Evolutionary conservation across 2,113 vertebrate genomes (phyloP), one percentile per base, ranked within the genome.

Genomic region (Blennius ocellaris): DNA sequence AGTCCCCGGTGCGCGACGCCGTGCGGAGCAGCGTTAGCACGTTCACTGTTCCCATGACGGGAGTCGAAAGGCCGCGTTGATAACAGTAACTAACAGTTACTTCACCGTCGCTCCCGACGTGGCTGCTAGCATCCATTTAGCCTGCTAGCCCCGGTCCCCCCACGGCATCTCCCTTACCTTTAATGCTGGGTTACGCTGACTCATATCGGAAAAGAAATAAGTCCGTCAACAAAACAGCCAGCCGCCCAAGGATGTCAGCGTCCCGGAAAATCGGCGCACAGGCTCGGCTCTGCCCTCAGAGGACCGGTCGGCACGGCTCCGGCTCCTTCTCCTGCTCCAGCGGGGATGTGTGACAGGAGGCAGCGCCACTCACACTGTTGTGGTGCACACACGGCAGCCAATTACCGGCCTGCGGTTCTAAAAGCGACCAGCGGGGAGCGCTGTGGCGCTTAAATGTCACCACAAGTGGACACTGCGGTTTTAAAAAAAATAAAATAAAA

Each of bases 141-240:
- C 84, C 37, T 11, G 17, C 37, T 56, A 74, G 56, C 63, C 21
- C 21, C 21, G 21, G 3, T 9, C 55, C 61, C 66, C 63, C 57
- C 37, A 21, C 14, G 10, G 67, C 38, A 8, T 8, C n/a, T 7
- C 15, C 14, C 87, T 84, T 87, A 93, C 92, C 89, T 83, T 78
- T 45, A 51, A 53, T 45, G 38, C 30, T 15, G 44, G 14, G 54
- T 78, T 72, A 36, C 48, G 76, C 65, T 80, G 78, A 76, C 70
- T 87, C 90, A 90, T 90, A 48, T 84, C 83, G 84, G 71, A 40
- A 63, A 85, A 40, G 60, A 85, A 85, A 74, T 62, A 14, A 49
- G 54, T 16, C 37, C 44, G 53, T 61, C 21, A 40, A 73, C 58
- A 36, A 65, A 55, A 56, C 9, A 37, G 30, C 3, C n/a, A 14